Evolutionary conservation across 1,140 invertebrate genomes (phyloP).

Genomic region (Drosophila tropicalis): DNA sequence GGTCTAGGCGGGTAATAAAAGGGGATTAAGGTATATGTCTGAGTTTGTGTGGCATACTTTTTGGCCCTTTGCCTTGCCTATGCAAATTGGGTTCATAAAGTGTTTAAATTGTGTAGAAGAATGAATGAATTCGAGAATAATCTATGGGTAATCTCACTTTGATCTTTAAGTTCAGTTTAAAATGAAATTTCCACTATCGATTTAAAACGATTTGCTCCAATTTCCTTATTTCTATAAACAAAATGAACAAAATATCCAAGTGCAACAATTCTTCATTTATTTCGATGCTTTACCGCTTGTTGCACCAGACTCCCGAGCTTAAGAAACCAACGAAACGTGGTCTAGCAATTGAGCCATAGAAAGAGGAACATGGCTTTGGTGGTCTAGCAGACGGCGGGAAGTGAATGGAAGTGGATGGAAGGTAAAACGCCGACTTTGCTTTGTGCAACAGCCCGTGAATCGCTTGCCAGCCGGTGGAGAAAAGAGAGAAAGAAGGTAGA

Average conservation of each 20-base stretch:
- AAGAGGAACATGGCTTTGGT: neutral
- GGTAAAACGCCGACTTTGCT: slow-evolving; percentile 74
- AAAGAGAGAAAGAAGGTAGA: no score
- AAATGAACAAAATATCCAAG: slow-evolving; percentile 31
- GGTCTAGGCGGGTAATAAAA: slow-evolving; percentile 67
- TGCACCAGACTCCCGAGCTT: slow-evolving; percentile 34
- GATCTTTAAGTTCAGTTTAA: neutral
- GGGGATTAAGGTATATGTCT: slow-evolving; percentile 57
- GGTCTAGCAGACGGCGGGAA: neutral
- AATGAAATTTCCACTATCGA: neutral
- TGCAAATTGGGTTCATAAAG: slow-evolving; percentile 63
- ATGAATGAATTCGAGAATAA: slow-evolving; percentile 7
- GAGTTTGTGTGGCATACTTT: slow-evolving; percentile 45
- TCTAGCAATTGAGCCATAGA: slow-evolving; percentile 56
- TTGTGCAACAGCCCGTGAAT: slow-evolving; percentile 75
- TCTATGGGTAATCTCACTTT: neutral
- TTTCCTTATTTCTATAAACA: no score
- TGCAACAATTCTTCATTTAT: slow-evolving; percentile 66
- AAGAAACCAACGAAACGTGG: slow-evolving; percentile 51
- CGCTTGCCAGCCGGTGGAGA: slow-evolving; percentile 38
- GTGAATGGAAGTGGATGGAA: neutral
- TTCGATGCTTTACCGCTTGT: slow-evolving; percentile 39
- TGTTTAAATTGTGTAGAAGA: slow-evolving; percentile 25
- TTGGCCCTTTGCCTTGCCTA: slow-evolving; percentile 33
- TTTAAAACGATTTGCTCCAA: neutral